Evolutionary conservation across 2,797 vertebrate species (phyloP), one percentile per base, ranked within the genome.

Genomic region (Picus viridis): DNA sequence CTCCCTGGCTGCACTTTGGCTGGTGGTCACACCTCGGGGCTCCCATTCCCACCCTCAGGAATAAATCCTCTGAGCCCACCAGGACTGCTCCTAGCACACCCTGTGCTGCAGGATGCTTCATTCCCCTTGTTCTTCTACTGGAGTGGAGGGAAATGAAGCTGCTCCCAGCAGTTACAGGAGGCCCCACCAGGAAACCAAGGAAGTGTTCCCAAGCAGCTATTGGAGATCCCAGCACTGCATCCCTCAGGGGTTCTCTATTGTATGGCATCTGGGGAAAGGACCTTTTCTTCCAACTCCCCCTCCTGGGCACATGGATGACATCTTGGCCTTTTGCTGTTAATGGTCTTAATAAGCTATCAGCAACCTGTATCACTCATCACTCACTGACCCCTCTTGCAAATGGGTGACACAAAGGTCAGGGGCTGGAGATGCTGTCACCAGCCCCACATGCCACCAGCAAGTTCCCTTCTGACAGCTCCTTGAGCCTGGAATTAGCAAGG

Each of bases 1-100:
- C 39, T 11, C 51, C 47, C 20, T 49, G 20, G 47, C 45, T 72
- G 92, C 5, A 68, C 83, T 75, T 58, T 32, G 89, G 65, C 34
- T 12, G 1, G 8, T 24, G 63, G 32, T 67, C 54, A 3, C 1
- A 8, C 68, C 65, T 39, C 0, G 2, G 41, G 71, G 61, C 84
- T 29, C 67, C 70, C 51, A 2, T 24, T 65, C 61, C 62, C 27
- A 19, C 72, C 65, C 29, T 34, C 78, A 83, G 89, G 77, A 70
- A 51, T 3, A 19, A 45, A 59, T 3, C 19, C 77, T 18, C 29
- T 0, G 3, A 58, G 75, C 72, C 2, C 1, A 19, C 73, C 64
- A 19, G 14, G 49, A 24, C 11, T 51, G 49, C 23, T 51, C 23
- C 49, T 23, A 51, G 22, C 49, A 18, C 0, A 12, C 53, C 1